These are phyloP conservation scores for Podotricha telesiphe DNA, from an alignment of 2,888 invertebrate species.

Conservation along the genomic window DNA sequence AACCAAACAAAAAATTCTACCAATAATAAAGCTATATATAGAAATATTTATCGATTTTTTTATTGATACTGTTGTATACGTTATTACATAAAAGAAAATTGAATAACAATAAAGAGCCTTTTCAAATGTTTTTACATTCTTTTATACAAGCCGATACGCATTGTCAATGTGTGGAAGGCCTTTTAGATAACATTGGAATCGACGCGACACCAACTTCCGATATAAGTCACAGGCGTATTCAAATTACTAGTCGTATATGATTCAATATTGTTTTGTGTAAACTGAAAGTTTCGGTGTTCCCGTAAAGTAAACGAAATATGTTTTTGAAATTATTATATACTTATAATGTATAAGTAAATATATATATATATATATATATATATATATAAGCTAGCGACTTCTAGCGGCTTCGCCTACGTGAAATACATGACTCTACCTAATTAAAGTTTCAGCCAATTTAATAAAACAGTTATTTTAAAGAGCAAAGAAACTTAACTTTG, in stretches of 20 bases:
- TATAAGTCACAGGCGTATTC: conserved; percentile 21
- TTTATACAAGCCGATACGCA: conserved; percentile 13
- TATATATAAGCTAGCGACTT: too few species aligned
- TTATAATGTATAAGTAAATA: too few species aligned
- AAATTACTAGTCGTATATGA: conserved; percentile 18
- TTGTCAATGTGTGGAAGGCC: conserved; percentile 14
- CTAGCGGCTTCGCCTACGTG: too few species aligned
- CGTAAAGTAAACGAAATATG: neutral
- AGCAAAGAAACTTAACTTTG: too few species aligned
- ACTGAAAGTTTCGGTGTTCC: neutral
- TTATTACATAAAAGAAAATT: neutral
- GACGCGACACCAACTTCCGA: conserved; percentile 25
- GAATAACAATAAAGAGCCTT: conserved; percentile 7
- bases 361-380: too few species aligned
- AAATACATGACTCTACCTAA: too few species aligned
- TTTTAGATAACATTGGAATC: conserved; percentile 28
- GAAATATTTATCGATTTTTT: neutral
- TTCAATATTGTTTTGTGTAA: neutral
- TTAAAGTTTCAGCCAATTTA: too few species aligned
- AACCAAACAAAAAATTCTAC: neutral
- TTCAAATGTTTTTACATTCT: conserved; percentile 13
- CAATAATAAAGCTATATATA: neutral
- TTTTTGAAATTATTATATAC: too few species aligned
- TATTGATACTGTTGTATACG: neutral
- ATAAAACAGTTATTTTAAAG: too few species aligned